phyloP scores from a whole-genome alignment of 2,888 invertebrate species.

The Leptopilina myrica region DNA sequence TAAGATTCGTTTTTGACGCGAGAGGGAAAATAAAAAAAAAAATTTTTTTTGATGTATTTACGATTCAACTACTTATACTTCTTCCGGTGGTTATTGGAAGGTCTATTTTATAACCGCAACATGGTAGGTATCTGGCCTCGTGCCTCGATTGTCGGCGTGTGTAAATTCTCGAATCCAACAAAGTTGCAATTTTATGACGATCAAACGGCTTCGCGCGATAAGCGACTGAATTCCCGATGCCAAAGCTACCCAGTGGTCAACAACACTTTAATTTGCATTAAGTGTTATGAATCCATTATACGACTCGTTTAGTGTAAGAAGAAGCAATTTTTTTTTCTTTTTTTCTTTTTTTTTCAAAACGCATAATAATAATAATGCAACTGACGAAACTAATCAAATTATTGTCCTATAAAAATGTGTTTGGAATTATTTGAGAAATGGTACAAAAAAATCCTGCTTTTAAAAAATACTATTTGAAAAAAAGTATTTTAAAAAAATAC shows the following conservation, averaged over 20 bases:
- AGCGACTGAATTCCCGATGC: slow-evolving; percentile 11
- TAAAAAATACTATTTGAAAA: no score
- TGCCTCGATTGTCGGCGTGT: slow-evolving; percentile 11
- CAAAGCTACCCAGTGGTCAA: not conserved
- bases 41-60: no score
- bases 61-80: no score
- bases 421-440: no score
- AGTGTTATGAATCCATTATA: slow-evolving; percentile 20
- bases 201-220: slow-evolving; percentile 14
- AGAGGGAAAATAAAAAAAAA: no score
- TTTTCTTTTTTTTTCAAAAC: no score
- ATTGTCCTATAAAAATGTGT: not conserved
- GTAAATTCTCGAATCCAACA: slow-evolving; percentile 18
- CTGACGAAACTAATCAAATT: not conserved
- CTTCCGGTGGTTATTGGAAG: not conserved
- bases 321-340: not conserved
- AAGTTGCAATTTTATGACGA: slow-evolving; percentile 30
- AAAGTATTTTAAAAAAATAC: no score
- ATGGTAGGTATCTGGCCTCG: slow-evolving; percentile 3
- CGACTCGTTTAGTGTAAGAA: not conserved
- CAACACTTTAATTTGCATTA: slow-evolving; percentile 29
- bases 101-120: not conserved
- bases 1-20: no score
- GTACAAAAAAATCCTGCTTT: no score
- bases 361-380: not conserved